Base-by-base conservation (phyloP, 2,113 vertebrate species). In the Malurus cyaneus region DNA sequence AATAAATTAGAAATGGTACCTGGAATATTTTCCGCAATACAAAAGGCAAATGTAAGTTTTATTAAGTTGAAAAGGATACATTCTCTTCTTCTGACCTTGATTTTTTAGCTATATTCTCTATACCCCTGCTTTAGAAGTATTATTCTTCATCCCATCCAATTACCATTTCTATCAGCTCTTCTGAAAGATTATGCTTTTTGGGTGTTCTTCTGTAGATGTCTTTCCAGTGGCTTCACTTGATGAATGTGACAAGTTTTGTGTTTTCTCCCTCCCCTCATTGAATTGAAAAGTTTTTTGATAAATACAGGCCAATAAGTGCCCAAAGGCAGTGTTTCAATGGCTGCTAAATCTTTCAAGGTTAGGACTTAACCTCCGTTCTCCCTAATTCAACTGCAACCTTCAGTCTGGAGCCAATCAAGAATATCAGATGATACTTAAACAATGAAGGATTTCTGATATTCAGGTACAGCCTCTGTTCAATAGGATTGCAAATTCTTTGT, bases 201-300 rank as follows among this genome's bases (percentile, higher is more conserved):
- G 99, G 99, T 99, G 98, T 99, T 99, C 98, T 98, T 98, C 98
- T 98, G 98, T 98, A 97, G 98, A 98, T 98, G 98, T 98, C 98
- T 99, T 99, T 99, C 99, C 99, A 99, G 99, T 99, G 99, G 98
- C 98, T 99, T 99, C 99, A 99, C 99, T 99, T 98, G 99, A 98
- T 99, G 99, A 99, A 99, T 99, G 99, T 99, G 99, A 99, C 99
- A 99, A 98, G 98, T 99, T 99, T 99, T 99, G 99, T 99, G 98
- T 99, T 98, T 98, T 97, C 98, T 98, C 98, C 98, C 98, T 98
- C 98, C 98, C 98, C 97, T 99, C 98, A 98, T 98, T 99, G 98
- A 99, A 99, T 98, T 97, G 98, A 98, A 99, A 99, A 99, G 98
- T 99, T 99, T 98, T 98, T 98, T 98, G 93, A 98, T 98, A 98